Base-by-base conservation (phyloP, 2,888 invertebrate species). In the Oconnorella tubifera region DNA sequence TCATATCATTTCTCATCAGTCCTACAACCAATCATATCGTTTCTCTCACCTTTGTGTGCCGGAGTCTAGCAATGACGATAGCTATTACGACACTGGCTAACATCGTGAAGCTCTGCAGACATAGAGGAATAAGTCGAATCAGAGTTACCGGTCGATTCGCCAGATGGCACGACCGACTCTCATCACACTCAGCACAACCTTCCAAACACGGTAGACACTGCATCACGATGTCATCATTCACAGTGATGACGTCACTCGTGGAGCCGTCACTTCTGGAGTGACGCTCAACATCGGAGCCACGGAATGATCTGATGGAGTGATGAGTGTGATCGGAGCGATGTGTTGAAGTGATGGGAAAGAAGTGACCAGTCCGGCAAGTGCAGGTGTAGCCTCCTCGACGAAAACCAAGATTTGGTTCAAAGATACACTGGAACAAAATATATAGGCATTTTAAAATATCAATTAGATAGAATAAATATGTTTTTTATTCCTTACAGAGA, bases 381-480 rank as follows among this genome's bases (percentile, higher is more conserved):
- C 95, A 95, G 76, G 90, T 88, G 85, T 95, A 95, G 72, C 91
- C 92, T 59, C 94, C 94, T 19, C 92, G 87, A 1, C 92, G 88
- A 82, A 95, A 92, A 68, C 94, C 94, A 69, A 92, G 83, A 0
- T 92, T 92, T 3, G 91, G 88, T 25, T 92, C 86, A 1, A 91
- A 88, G 28, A 89, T 88, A 78, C 95, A 95, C 94, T 92, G 86
- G 10, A n/a, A n/a, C n/a, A n/a, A n/a, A 67, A 28, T 10, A 10
- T 6, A 29, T 1, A 48, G 19, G 48, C 14, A 48, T 48, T 48
- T 48, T 48, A 6, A 23, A 2, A 58, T n/a, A n/a, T n/a, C n/a
- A n/a, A n/a, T n/a, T n/a, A n/a, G n/a, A n/a, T n/a, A n/a, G n/a
- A n/a, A n/a, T n/a, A n/a, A n/a, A n/a, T n/a, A n/a, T n/a, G n/a